A percentile compares a stretch with the other conserved stretches of the same genome.
Conservation (phyloP, 2,888 invertebrate genomes). For the Pantelozetes paolii region DNA sequence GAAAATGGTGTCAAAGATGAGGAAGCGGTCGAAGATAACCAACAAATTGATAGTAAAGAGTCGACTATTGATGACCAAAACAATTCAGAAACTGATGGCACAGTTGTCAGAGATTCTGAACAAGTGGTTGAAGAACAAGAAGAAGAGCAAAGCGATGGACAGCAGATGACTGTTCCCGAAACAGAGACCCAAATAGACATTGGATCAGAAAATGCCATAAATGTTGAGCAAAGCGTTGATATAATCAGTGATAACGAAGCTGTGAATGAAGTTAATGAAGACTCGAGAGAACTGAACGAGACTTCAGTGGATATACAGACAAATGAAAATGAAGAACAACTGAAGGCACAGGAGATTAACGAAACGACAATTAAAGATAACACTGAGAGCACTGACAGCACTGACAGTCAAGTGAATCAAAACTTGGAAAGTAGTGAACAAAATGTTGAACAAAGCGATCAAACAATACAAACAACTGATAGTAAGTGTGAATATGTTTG, state of each 20-base stretch:
- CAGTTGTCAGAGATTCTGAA: not conserved
- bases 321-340: not conserved
- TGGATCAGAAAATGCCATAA: not conserved
- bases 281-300: not conserved
- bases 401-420: not conserved
- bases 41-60: not conserved
- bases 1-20: not conserved
- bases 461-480: slow-evolving; percentile 12
- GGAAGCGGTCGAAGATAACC: not conserved
- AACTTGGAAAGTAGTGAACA: not conserved
- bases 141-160: not conserved
- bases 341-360: not conserved
- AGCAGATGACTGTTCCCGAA: not conserved
- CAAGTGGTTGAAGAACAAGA: not conserved
- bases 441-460: not conserved
- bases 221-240: not conserved
- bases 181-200: not conserved
- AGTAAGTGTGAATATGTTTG: not conserved
- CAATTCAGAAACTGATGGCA: not conserved
- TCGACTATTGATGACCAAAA: not conserved
- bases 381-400: not conserved
- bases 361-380: slow-evolving; percentile 14
- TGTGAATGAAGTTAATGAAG: not conserved
- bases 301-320: not conserved
- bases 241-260: slow-evolving; percentile 20